Percentiles rank a stretch among this genome's conserved stretches.
phyloP scores from a whole-genome alignment of 2,797 vertebrate species.

The Thaleichthys pacificus region DNA sequence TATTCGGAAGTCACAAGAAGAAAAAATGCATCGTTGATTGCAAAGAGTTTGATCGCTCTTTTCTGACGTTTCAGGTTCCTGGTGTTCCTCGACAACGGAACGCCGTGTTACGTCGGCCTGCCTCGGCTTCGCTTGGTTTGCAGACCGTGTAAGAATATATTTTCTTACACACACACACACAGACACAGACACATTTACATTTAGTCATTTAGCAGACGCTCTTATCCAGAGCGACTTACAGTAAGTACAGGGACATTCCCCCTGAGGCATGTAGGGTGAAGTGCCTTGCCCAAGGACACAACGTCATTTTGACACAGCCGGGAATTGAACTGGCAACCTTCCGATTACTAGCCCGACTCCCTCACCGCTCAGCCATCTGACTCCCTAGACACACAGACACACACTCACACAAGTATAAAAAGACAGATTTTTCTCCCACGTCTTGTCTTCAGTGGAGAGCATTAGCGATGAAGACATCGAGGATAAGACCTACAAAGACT shows the following conservation, averaged over 20 bases:
- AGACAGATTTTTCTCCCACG: slow-evolving; percentile 13
- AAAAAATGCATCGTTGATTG: neutral
- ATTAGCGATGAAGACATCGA: slow-evolving; percentile 87
- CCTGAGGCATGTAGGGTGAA: too few species aligned
- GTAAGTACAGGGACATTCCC: too few species aligned
- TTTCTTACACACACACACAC: neutral
- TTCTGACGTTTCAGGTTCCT: slow-evolving; percentile 79
- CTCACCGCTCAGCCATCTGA: too few species aligned
- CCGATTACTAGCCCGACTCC: too few species aligned
- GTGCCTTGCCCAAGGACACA: too few species aligned
- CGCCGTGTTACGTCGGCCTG: slow-evolving; percentile 78
- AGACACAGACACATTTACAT: too few species aligned
- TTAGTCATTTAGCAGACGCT: too few species aligned
- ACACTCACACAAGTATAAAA: neutral
- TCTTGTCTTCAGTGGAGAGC: slow-evolving; percentile 72
- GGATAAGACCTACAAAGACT: slow-evolving; percentile 73
- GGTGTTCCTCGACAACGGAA: slow-evolving; percentile 87
- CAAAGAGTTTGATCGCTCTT: neutral
- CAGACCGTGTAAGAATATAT: slow-evolving; percentile 78
- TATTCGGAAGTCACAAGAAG: neutral
- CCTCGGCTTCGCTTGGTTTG: slow-evolving; percentile 81
- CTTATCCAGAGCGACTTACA: too few species aligned
- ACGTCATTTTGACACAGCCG: too few species aligned
- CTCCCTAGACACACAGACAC: too few species aligned
- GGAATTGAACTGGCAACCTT: too few species aligned